Percentiles rank a stretch among this genome's conserved stretches.
Evolutionary conservation across 30 jellyfish, hydroid and myxozoan species (phyloP).

Genomic region (Aurelia aurita complex sp. Pacific): DNA sequence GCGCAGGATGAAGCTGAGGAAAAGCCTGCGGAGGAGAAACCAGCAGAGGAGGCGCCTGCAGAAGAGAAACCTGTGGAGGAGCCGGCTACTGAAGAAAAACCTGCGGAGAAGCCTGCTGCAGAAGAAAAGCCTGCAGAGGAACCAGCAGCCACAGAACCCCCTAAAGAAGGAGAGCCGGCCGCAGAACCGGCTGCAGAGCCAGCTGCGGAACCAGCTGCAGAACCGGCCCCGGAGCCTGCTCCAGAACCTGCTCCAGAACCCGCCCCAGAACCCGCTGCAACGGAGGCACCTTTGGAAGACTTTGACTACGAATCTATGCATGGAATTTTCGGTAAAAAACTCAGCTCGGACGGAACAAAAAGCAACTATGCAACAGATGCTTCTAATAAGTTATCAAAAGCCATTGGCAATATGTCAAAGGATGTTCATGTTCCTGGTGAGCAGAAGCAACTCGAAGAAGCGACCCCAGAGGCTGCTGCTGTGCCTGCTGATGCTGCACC

Average conservation of each 20-base stretch:
- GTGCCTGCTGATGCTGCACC: slow-evolving; percentile 12
- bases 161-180: slow-evolving; percentile 16
- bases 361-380: slow-evolving; percentile 21
- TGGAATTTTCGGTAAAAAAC: not conserved
- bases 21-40: slow-evolving; percentile 13
- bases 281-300: no score
- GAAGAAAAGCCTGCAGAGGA: slow-evolving; percentile 34
- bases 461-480: slow-evolving; percentile 3
- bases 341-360: not conserved
- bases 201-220: not conserved
- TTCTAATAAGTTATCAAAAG: slow-evolving; percentile 24
- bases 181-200: slow-evolving; percentile 12
- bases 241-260: not conserved
- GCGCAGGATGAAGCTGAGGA: slow-evolving; percentile 47
- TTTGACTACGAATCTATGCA: no score
- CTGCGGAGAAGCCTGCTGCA: slow-evolving; percentile 20
- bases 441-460: slow-evolving; percentile 34
- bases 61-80: slow-evolving; percentile 42
- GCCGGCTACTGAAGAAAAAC: slow-evolving; percentile 41
- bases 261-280: not conserved
- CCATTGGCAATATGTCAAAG: slow-evolving; percentile 1
- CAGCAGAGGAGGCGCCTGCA: slow-evolving; percentile 21
- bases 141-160: slow-evolving; percentile 15
- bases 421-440: slow-evolving; percentile 28
- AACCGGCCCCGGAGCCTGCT: not conserved